Evolutionary conservation across 2,113 vertebrate species (phyloP), one percentile per base, ranked within the genome.

Genomic region (Vulpes lagopus): DNA sequence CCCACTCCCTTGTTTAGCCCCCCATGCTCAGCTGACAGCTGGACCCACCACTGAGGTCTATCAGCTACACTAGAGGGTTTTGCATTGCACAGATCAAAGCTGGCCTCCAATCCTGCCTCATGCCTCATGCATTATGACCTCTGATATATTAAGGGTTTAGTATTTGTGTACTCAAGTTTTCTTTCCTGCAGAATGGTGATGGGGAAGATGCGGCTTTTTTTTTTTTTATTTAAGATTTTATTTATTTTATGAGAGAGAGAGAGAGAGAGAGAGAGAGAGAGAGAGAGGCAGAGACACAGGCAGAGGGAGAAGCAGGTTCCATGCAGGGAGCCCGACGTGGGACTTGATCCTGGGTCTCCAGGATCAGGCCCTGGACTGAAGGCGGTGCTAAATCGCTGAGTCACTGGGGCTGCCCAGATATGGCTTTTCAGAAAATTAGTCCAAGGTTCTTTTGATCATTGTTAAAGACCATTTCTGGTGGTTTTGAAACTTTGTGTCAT

Each of bases 401-500:
- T 43, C 43, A 43, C 43, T 7, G 7, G 43, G 43, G 43, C 43
- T 43, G 43, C 7, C 43, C 43, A 43, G 43, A 43, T 43, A 19
- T 89, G 35, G 60, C 11, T 92, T 92, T 67, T 57, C 35, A 64
- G 83, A 81, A 67, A 65, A 60, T 49, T 30, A 89, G 59, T 65
- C 25, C 27, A 89, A 43, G 80, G 38, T 96, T 27, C 88, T 95
- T 89, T 60, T 20, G 62, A 62, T 92, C 22, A 23, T 32, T 30
- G 64, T 32, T 74, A 25, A 73, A 78, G 62, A 91, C 17, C 55
- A 32, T 94, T 95, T 57, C 49, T 89, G 55, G 49, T 94, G 65
- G 84, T 62, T 82, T 64, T 69, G 92, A 86, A 96, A 73, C 92
- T 84, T 76, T 32, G n/a, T 81, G 27, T 65, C 76, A 67, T 35